Conservation (phyloP, 2,113 vertebrate species). For the Crotophaga sulcirostris region DNA sequence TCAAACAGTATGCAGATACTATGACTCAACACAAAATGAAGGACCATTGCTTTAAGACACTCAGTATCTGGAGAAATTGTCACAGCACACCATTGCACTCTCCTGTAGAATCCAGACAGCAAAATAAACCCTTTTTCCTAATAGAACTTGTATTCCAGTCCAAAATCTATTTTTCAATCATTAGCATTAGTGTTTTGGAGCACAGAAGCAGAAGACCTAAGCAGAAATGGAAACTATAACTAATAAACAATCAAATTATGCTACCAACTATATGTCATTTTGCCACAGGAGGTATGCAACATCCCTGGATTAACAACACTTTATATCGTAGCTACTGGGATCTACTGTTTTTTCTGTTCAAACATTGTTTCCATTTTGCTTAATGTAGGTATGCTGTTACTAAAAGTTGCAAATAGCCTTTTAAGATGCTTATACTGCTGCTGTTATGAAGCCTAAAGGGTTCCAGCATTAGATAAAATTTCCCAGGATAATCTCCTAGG, state of each 20-base stretch:
- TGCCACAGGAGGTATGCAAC: not conserved
- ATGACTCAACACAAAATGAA: not conserved
- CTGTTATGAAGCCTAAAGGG: not conserved
- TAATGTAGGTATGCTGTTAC: not conserved
- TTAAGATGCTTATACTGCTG: not conserved
- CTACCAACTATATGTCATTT: not conserved
- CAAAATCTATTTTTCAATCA: not conserved
- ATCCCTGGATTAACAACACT: not conserved
- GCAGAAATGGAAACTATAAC: not conserved
- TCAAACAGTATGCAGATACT: not conserved
- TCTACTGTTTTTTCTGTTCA: not conserved
- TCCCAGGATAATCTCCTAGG: not conserved
- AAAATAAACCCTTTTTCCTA: not conserved
- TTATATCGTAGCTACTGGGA: not conserved
- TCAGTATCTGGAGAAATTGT: not conserved
- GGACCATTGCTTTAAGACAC: not conserved
- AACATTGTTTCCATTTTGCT: not conserved
- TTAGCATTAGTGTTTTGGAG: not conserved
- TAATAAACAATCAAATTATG: not conserved
- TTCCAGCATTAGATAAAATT: not conserved
- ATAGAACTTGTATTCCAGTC: not conserved
- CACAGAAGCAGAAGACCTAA: not conserved
- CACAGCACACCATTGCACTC: not conserved
- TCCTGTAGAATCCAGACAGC: not conserved
- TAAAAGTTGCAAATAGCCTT: not conserved